Conservation (phyloP, 2,888 invertebrate genomes). For the Drosophila setosimentum region DNA sequence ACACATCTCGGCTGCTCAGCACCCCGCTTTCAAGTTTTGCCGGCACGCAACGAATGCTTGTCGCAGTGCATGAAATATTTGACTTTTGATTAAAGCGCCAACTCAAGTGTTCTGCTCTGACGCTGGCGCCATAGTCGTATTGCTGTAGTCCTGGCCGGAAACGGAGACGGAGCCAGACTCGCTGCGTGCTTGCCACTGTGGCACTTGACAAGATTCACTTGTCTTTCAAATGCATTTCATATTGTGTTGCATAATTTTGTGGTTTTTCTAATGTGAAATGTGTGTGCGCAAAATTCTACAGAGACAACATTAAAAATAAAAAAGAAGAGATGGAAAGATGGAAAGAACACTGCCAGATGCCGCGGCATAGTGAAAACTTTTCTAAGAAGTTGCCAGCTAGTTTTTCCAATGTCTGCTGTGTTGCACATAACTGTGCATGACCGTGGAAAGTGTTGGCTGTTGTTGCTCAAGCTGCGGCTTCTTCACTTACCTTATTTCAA, state of each 20-base stretch:
- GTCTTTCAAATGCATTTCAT: conserved; percentile 81
- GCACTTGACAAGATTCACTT: conserved; percentile 81
- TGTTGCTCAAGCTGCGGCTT: conserved; percentile 64
- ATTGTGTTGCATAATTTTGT: conserved; percentile 80
- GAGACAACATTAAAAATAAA: background rate
- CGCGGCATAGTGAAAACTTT: conserved; percentile 58
- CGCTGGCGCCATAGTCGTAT: conserved; percentile 29
- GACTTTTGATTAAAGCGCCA: conserved; percentile 81
- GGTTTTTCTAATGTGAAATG: conserved; percentile 74
- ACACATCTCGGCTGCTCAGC: background rate
- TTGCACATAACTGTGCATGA: conserved; percentile 67
- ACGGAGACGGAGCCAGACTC: background rate
- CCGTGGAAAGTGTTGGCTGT: conserved; percentile 41
- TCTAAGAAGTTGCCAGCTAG: conserved; percentile 52
- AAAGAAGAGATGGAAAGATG: background rate
- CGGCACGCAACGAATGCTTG: conserved; percentile 33
- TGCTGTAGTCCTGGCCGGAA: conserved; percentile 2
- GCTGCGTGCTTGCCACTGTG: conserved; percentile 53
- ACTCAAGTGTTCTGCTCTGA: conserved; percentile 74
- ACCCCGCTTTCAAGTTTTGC: background rate
- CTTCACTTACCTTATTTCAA: conserved; percentile 10
- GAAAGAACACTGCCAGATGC: conserved; percentile 29
- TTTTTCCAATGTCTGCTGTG: conserved; percentile 56
- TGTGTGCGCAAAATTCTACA: conserved; percentile 44
- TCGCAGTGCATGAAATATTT: conserved; percentile 79